These are phyloP conservation scores for Corythaixoides concolor DNA, from an alignment of 2,113 vertebrate genomes.

Conservation along the genomic window DNA sequence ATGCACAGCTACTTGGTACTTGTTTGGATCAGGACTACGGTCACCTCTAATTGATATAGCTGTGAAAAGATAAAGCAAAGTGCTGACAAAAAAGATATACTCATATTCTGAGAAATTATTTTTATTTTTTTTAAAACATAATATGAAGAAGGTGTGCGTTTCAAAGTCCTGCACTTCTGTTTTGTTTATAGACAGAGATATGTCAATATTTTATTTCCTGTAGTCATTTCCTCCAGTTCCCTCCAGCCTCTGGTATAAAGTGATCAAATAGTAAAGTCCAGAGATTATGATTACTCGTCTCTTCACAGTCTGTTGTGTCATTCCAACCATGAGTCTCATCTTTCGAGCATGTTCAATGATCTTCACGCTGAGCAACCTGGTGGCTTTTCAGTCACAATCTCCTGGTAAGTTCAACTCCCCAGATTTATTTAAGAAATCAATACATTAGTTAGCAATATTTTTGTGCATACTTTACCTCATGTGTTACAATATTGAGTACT, in stretches of 20 bases:
- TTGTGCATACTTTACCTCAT: neutral
- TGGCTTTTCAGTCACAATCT: neutral
- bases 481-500: neutral
- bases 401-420: conserved; percentile 50
- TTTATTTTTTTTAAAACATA: neutral
- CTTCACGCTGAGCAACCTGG: neutral
- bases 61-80: neutral
- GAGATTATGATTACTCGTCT: neutral
- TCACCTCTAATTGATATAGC: neutral
- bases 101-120: neutral
- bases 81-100: neutral
- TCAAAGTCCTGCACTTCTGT: neutral
- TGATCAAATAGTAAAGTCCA: neutral
- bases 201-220: conserved; percentile 42
- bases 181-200: neutral
- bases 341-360: neutral
- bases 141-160: neutral
- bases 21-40: neutral
- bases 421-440: neutral
- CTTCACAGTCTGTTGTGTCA: neutral
- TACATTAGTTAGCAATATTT: neutral
- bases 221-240: conserved; percentile 61
- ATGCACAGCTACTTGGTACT: neutral
- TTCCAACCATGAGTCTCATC: conserved; percentile 23
- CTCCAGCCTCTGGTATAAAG: neutral